phyloP scores from a whole-genome alignment of 1,140 invertebrate species.

The Phthorimaea operculella region DNA sequence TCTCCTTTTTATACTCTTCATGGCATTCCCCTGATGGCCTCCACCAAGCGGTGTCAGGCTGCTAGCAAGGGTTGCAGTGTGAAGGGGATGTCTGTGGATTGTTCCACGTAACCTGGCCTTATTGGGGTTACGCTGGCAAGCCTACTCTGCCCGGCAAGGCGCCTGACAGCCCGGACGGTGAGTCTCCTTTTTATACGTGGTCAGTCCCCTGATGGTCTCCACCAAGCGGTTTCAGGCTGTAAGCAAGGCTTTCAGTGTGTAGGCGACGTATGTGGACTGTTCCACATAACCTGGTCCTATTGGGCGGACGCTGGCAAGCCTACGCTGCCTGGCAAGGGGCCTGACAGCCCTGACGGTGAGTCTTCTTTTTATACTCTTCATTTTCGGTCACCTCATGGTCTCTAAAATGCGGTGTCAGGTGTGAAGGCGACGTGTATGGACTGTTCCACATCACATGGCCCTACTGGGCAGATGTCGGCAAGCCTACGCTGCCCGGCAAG shows the following conservation, averaged over 20 bases:
- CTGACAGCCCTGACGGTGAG: slow-evolving; percentile 46
- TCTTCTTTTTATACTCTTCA: neutral
- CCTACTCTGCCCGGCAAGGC: slow-evolving; percentile 72
- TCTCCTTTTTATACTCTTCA: neutral
- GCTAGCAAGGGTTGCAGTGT: slow-evolving; percentile 76
- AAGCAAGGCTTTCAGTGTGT: slow-evolving; percentile 74
- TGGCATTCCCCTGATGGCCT: too few relatives aligned
- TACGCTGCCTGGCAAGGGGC: slow-evolving; percentile 69
- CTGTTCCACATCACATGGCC: slow-evolving; percentile 88
- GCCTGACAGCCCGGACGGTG: slow-evolving; percentile 46
- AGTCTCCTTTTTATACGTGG: slow-evolving; percentile 8
- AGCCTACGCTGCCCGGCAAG: slow-evolving; percentile 74
- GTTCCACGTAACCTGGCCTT: slow-evolving; percentile 87
- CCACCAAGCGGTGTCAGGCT: slow-evolving; percentile 82
- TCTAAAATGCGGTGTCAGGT: slow-evolving; percentile 84
- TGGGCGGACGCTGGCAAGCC: slow-evolving; percentile 89
- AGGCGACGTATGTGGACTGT: slow-evolving; percentile 83
- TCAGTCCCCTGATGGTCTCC: too few relatives aligned
- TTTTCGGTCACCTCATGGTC: too few relatives aligned
- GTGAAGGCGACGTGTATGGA: slow-evolving; percentile 80
- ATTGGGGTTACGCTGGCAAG: slow-evolving; percentile 89
- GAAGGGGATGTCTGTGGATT: slow-evolving; percentile 81
- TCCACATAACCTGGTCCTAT: slow-evolving; percentile 87
- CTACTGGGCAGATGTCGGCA: slow-evolving; percentile 88
- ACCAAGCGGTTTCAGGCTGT: slow-evolving; percentile 82